Percentiles rank a stretch among this genome's conserved stretches.
Evolutionary conservation across 2,113 vertebrate species (phyloP).

Genomic region (Pteronura brasiliensis): DNA sequence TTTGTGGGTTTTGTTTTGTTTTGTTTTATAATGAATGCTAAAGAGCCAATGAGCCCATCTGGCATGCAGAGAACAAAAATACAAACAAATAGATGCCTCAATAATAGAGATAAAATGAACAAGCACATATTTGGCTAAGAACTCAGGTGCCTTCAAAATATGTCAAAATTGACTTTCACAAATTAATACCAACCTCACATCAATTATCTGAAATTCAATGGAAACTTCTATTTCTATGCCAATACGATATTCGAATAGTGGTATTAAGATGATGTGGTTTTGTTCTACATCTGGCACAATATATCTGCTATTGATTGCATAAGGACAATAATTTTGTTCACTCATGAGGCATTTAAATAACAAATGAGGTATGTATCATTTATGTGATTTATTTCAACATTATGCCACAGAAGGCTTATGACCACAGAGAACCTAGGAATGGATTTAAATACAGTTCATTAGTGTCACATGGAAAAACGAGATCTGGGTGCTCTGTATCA

Average conservation of each 20-base stretch:
- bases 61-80: not conserved
- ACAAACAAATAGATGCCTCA: conserved; percentile 40
- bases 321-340: not conserved
- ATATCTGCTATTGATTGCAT: not conserved
- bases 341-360: not conserved
- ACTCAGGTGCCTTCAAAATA: not conserved
- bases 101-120: conserved; percentile 23
- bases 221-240: not conserved
- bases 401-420: not conserved
- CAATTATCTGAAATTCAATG: not conserved
- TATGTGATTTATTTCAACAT: not conserved
- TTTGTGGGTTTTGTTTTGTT: not conserved
- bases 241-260: not conserved
- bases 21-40: conserved; percentile 10
- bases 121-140: not conserved
- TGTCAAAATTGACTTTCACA: not conserved
- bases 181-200: not conserved
- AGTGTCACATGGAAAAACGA: conserved; percentile 22
- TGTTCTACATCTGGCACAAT: not conserved
- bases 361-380: not conserved
- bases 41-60: conserved; percentile 1
- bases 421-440: not conserved
- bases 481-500: not conserved
- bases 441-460: conserved; percentile 33
- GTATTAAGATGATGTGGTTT: not conserved